Conservation (phyloP, 2,888 invertebrate species). For the Plemyria rubiginata region DNA sequence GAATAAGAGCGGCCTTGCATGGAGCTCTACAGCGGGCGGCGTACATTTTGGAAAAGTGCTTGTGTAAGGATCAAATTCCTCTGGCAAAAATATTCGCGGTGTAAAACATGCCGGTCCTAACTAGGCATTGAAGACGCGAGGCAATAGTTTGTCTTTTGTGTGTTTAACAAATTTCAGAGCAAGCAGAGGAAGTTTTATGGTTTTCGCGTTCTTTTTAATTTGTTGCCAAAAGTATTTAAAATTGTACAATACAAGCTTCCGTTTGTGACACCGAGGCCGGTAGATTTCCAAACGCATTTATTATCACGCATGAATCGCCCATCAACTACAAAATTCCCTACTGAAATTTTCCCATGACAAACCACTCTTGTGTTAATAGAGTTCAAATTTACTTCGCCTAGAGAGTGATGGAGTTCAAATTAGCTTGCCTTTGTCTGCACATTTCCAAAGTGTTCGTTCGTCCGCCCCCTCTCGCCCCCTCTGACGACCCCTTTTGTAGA, state of each 20-base stretch:
- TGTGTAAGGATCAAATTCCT: slow-evolving; percentile 7
- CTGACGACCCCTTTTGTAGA: slow-evolving; percentile 49
- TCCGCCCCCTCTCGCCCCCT: background rate
- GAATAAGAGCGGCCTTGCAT: slow-evolving; percentile 32
- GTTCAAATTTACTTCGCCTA: background rate
- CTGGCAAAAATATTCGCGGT: slow-evolving; percentile 1
- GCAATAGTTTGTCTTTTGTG: background rate
- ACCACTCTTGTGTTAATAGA: background rate
- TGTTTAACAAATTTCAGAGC: background rate
- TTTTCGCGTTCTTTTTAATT: slow-evolving; percentile 17
- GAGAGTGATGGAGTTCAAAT: background rate
- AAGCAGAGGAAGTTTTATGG: background rate
- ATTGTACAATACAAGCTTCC: slow-evolving; percentile 16
- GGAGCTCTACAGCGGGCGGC: slow-evolving; percentile 16
- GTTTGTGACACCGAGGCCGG: slow-evolving; percentile 28
- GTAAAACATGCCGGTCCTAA: background rate
- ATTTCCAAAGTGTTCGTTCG: slow-evolving; percentile 22
- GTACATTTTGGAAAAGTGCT: slow-evolving; percentile 26
- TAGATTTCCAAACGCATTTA: slow-evolving; percentile 23
- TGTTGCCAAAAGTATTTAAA: slow-evolving; percentile 18
- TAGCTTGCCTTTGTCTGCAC: slow-evolving; percentile 11
- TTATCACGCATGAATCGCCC: slow-evolving; percentile 28
- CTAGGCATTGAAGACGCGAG: background rate
- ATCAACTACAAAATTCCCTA: slow-evolving; percentile 6
- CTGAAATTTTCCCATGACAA: background rate